Percentiles rank a stretch among this genome's conserved stretches.
These are phyloP conservation scores for Electrona antarctica DNA, from an alignment of 2,113 vertebrate species.

Conservation along the genomic window DNA sequence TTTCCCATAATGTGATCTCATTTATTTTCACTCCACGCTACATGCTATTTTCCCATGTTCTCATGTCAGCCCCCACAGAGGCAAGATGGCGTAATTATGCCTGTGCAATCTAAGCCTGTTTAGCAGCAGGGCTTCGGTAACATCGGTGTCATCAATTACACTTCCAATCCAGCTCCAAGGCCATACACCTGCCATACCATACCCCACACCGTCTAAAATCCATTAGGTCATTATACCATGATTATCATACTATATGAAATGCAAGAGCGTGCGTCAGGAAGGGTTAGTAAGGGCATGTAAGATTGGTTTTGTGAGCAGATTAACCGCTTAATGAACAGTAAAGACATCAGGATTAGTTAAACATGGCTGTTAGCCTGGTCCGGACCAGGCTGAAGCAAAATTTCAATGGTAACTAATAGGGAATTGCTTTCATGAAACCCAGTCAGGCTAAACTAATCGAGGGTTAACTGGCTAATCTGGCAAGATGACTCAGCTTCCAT, in stretches of 20 bases:
- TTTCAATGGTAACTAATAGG: too few relatives aligned
- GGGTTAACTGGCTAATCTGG: too few relatives aligned
- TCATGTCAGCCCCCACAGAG: slow-evolving; percentile 35
- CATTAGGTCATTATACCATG: slow-evolving; percentile 35
- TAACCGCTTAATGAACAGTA: too few relatives aligned
- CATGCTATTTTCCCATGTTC: slow-evolving; percentile 22
- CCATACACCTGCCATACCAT: not conserved
- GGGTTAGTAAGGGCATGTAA: not conserved
- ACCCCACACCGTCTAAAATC: slow-evolving; percentile 18
- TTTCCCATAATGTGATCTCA: slow-evolving; percentile 23
- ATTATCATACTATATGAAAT: slow-evolving; percentile 22
- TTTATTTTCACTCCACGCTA: slow-evolving; percentile 26
- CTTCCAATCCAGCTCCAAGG: slow-evolving; percentile 21
- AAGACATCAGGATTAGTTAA: too few relatives aligned
- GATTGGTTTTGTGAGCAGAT: too few relatives aligned
- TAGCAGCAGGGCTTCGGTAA: slow-evolving; percentile 19
- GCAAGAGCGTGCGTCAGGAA: not conserved
- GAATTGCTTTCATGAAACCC: too few relatives aligned
- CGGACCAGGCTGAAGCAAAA: too few relatives aligned
- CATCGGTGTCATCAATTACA: slow-evolving; percentile 37
- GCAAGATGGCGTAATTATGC: slow-evolving; percentile 42
- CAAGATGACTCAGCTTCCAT: too few relatives aligned
- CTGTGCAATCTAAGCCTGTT: slow-evolving; percentile 25
- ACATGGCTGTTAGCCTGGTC: too few relatives aligned
- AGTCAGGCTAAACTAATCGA: too few relatives aligned